phyloP scores from a whole-genome alignment of 2,797 vertebrate genomes.

The Rhincodon typus region DNA sequence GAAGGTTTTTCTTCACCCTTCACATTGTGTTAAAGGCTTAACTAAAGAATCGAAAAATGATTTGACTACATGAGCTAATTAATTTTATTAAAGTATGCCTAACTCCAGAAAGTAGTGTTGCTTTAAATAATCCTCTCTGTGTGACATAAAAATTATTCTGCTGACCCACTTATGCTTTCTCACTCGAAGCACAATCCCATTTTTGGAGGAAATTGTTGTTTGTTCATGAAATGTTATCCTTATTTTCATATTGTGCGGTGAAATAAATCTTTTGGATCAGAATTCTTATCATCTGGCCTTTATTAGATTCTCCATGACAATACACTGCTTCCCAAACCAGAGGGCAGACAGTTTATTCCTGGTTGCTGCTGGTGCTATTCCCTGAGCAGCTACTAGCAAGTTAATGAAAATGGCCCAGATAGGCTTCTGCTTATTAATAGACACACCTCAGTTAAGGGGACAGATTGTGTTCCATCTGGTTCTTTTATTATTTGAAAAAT shows the following conservation, averaged over 20 bases:
- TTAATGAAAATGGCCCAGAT: conserved; percentile 17
- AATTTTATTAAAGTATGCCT: background rate
- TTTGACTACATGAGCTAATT: background rate
- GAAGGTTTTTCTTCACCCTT: background rate
- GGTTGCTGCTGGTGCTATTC: background rate
- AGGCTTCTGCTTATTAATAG: background rate
- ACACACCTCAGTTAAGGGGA: background rate
- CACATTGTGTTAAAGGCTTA: conserved; percentile 30
- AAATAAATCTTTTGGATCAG: too few species aligned
- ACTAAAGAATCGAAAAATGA: background rate
- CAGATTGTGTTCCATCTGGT: conserved; percentile 15
- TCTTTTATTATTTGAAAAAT: background rate
- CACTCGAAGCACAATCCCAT: background rate
- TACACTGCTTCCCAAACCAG: background rate
- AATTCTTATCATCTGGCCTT: background rate
- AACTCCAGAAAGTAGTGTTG: background rate
- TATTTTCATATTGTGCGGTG: background rate
- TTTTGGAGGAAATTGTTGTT: background rate
- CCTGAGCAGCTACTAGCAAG: background rate
- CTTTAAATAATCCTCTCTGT: background rate
- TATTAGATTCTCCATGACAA: background rate
- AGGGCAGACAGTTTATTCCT: background rate
- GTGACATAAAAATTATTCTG: background rate
- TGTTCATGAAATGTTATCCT: background rate
- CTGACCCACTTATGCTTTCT: background rate